phyloP scores from a whole-genome alignment of 2,113 vertebrate species.

The Poecile atricapillus region DNA sequence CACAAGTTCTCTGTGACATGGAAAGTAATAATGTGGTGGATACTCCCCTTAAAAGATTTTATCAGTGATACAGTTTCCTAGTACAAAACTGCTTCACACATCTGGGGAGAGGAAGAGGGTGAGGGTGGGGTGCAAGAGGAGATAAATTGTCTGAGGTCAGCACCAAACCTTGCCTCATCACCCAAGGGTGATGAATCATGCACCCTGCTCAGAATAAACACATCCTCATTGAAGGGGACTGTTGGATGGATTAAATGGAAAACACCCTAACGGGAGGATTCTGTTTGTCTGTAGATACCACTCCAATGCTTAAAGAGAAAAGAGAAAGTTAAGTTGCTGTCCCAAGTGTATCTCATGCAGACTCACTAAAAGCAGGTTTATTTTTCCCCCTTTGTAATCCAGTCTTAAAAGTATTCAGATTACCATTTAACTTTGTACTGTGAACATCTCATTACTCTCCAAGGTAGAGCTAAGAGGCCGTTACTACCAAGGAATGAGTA shows the following conservation, averaged over 20 bases:
- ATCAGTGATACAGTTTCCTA: conserved; percentile 48
- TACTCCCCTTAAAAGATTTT: conserved; percentile 29
- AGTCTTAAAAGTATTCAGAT: neutral
- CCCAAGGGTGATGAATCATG: conserved; percentile 56
- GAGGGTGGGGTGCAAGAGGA: neutral
- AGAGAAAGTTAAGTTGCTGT: neutral
- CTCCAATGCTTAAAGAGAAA: neutral
- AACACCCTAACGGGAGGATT: neutral
- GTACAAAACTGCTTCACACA: neutral
- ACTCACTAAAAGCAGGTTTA: neutral
- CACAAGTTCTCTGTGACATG: neutral
- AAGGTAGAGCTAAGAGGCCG: neutral
- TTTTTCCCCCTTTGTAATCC: neutral
- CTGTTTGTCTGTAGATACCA: neutral
- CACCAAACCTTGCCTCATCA: conserved; percentile 52
- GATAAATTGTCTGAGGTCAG: conserved; percentile 49
- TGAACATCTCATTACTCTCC: neutral
- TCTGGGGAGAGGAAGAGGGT: neutral
- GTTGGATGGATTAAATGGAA: neutral
- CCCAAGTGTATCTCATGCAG: neutral
- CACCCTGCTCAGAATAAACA: conserved; percentile 38
- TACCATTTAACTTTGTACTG: neutral
- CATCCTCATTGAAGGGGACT: neutral
- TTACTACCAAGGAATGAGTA: neutral
- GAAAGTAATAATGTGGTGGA: neutral